Base-by-base conservation (phyloP, 2,888 invertebrate species). In the Sphecodes monilicornis region DNA sequence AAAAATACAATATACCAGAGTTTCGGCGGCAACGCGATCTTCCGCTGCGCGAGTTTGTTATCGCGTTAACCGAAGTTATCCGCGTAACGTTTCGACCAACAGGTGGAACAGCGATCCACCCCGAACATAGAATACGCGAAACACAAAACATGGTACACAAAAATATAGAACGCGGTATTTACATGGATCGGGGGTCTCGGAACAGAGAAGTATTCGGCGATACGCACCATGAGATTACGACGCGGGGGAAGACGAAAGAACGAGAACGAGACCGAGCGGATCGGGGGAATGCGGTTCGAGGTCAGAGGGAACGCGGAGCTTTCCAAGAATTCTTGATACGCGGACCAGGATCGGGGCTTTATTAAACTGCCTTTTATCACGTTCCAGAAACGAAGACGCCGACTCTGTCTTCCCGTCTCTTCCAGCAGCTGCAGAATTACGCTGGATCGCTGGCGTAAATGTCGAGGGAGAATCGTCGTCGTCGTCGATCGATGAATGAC, bases 261-360 rank as follows among this genome's bases (percentile, higher is more conserved):
- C 39, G 72, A 60, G 70, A 76, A 79, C 43, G 74, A 26, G 78
- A 64, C 54, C 74, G 46, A 69, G 39, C 41, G 76, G 69, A 46
- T 50, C 54, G 66, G n/a, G 80, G 75, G 89, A 82, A 89, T 84
- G 82, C 76, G 86, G 83, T 76, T 76, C 84, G 88, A 88, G 89
- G 78, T 78, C 64, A 68, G 80, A 82, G 88, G 91, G 94, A 92
- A 93, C 91, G 90, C 91, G 68, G 74, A 87, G 92, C 91, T 81
- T 87, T 87, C 91, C 82, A 93, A 91, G 94, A 94, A 94, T 94
- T 90, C 90, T 86, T 91, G 93, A 94, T 93, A 93, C 93, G 93
- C 93, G 91, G 82, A 83, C 78, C 77, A 13, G 80, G 75, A 73
- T 46, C 68, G 70, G 76, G 77, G 78, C 93, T 93, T 93, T 93